Evolutionary conservation across 1,140 invertebrate genomes (phyloP).

Genomic region (Papilio polyxenes): DNA sequence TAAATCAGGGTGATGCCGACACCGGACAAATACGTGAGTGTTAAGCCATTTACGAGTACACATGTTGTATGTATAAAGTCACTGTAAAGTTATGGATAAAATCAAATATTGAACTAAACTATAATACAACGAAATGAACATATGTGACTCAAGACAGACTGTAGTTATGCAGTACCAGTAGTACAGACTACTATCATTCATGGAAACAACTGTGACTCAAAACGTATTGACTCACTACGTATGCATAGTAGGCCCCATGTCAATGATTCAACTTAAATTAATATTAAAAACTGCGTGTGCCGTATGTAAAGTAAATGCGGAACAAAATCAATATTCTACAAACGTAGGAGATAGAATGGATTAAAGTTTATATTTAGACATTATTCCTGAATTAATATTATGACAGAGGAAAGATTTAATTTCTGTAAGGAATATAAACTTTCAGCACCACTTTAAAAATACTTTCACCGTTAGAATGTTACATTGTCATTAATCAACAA

Average conservation of each 20-base stretch:
- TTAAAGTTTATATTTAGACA: not conserved
- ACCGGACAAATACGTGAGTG: too few species aligned
- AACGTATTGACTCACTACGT: conserved; percentile 57
- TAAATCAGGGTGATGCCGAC: too few species aligned
- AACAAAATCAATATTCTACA: not conserved
- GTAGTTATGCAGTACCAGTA: conserved; percentile 35
- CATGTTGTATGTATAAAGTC: too few species aligned
- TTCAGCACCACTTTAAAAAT: too few species aligned
- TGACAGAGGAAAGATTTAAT: too few species aligned
- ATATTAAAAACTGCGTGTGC: not conserved
- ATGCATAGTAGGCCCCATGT: conserved; percentile 44
- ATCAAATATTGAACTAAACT: not conserved
- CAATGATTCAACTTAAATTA: conserved; percentile 45
- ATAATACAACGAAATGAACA: not conserved
- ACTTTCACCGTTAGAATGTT: too few species aligned
- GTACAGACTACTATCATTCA: conserved; percentile 53
- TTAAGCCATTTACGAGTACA: too few species aligned
- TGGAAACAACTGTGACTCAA: conserved; percentile 66
- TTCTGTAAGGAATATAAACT: too few species aligned
- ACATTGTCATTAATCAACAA: too few species aligned
- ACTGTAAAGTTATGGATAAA: not conserved
- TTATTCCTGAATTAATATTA: not conserved
- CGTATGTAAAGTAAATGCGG: conserved; percentile 19
- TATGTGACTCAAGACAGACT: not conserved
- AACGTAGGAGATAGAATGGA: not conserved